Base-by-base conservation (phyloP, 1,140 invertebrate species). In the Brachystomella parvula region DNA sequence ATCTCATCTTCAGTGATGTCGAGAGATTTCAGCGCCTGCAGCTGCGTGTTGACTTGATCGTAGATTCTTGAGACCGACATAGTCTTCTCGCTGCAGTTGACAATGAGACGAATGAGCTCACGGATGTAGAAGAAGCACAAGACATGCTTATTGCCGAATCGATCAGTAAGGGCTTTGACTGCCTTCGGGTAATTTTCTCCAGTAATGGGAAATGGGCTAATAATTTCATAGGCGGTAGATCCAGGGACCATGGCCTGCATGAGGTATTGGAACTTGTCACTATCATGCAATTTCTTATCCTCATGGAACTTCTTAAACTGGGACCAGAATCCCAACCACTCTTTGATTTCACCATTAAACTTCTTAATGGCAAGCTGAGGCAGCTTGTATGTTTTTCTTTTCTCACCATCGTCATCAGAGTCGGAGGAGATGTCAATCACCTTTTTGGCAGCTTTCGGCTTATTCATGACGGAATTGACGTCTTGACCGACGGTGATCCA, bases 251-350 rank as follows among this genome's bases (percentile, higher is more conserved):
- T 70, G 0, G 44, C 32, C 39, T 65, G 65, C 1, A 32, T 9
- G 3, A 76, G 44, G 53, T 74, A 75, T 15, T 75, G 66, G 56
- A 76, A 76, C 53, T 78, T 78, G 57, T 77, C 71, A 19, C 68
- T 64, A 12, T 63, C 66, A n/a, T 66, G 49, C 0, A 78, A 39
- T 2, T 62, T 60, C n/a, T 29, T 17, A 63, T 78, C 76, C 44
- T 75, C 74, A 65, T 79, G 71, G 19, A 79, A 76, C 31, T 75
- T 74, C 35, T 73, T 72, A 59, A 78, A 78, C 64, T 73, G 73
- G 19, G 70, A 67, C 76, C 76, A 79, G 67, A 78, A 79, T 2
- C 62, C 47, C 9, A 79, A 53, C 77, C 77, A 78, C 0, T 77
- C 74, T 62, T 68, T 74, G 0, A 77, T 44, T 15, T 77, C 63